Percentiles rank a stretch among this genome's conserved stretches.
phyloP scores from a whole-genome alignment of 2,113 vertebrate species.

The Lampris incognitus region DNA sequence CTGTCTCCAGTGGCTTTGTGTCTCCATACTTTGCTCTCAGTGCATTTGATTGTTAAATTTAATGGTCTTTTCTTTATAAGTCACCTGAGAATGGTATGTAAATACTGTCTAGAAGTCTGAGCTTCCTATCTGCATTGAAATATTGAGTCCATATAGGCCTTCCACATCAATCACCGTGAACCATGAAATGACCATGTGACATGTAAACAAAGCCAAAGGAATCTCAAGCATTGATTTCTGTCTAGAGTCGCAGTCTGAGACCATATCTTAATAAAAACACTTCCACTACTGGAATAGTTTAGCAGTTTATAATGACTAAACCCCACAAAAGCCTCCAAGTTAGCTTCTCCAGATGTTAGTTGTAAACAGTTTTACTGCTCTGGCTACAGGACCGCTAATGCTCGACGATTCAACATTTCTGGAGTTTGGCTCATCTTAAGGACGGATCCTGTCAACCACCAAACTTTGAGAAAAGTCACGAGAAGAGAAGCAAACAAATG shows the following conservation, averaged over 20 bases:
- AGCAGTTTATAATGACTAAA: conserved; percentile 43
- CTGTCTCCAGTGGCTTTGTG: conserved; percentile 69
- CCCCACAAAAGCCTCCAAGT: conserved; percentile 36
- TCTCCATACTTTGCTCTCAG: conserved; percentile 72
- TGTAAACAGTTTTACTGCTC: conserved; percentile 44
- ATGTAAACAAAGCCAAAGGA: conserved; percentile 56
- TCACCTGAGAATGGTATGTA: conserved; percentile 65
- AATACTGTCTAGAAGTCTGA: conserved; percentile 52
- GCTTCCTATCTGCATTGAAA: conserved; percentile 61
- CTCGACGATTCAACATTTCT: conserved; percentile 41
- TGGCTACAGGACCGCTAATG: conserved; percentile 39
- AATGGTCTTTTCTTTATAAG: conserved; percentile 69
- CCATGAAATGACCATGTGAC: conserved; percentile 55
- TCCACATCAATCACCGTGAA: conserved; percentile 62
- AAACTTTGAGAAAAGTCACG: conserved; percentile 21
- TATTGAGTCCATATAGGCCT: conserved; percentile 51
- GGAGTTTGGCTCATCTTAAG: conserved; percentile 21
- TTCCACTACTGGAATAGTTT: conserved; percentile 49
- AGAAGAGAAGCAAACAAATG: conserved; percentile 29
- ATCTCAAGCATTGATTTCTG: conserved; percentile 55
- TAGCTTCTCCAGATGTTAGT: conserved; percentile 50
- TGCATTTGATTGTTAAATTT: conserved; percentile 80
- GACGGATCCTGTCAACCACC: conserved; percentile 27
- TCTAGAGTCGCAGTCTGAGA: conserved; percentile 41
- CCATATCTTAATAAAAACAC: conserved; percentile 48